Evolutionary conservation across 1,140 invertebrate genomes (phyloP).

Genomic region (Wiebesia pumilae): DNA sequence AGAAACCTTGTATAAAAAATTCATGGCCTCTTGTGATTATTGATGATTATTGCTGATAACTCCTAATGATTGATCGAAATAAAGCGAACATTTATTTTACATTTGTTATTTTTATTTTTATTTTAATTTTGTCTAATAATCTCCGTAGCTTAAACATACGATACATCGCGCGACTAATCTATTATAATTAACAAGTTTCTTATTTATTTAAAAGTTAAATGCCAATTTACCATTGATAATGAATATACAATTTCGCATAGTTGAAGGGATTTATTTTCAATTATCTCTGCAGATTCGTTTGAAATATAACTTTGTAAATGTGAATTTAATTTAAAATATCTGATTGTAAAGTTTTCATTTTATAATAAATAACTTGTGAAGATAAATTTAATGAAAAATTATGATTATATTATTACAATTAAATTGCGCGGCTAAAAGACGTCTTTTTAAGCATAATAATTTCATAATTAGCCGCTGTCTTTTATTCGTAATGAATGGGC

Average conservation of each 20-base stretch:
- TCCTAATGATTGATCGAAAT: neutral
- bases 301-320: neutral
- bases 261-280: neutral
- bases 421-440: no score
- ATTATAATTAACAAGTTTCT: neutral
- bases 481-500: no score
- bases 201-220: neutral
- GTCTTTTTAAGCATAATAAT: no score
- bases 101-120: constrained; percentile 11
- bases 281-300: neutral
- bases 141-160: neutral
- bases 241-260: neutral
- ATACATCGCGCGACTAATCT: neutral
- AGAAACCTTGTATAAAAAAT: neutral
- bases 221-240: neutral
- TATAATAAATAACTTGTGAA: no score
- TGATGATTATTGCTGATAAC: neutral
- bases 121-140: neutral
- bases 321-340: no score
- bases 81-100: neutral
- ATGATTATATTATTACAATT: no score
- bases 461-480: no score
- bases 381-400: no score
- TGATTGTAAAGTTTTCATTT: no score
- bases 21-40: neutral